Conservation (phyloP, 1,140 invertebrate genomes). For the Pararge aegeria region DNA sequence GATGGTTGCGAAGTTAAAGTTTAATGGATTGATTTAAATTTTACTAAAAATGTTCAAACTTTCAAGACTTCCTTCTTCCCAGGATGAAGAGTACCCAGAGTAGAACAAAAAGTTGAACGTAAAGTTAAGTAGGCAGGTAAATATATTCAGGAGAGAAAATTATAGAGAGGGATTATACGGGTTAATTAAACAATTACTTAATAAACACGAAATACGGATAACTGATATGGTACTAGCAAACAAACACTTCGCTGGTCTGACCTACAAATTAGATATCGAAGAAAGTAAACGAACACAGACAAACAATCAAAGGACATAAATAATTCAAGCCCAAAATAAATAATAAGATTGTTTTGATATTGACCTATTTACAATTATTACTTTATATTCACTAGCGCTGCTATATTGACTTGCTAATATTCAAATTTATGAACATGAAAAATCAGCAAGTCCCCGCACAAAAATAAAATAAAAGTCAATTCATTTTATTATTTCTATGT, state of each 20-base stretch:
- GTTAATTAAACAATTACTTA: background rate
- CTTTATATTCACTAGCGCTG: conserved; percentile 19
- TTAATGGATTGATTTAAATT: too few species aligned
- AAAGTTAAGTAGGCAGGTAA: too few species aligned
- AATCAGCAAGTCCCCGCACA: background rate
- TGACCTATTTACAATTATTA: conserved; percentile 55
- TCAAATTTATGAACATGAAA: background rate
- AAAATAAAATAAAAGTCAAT: background rate
- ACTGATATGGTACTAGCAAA: conserved; percentile 24
- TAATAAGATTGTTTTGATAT: conserved; percentile 65
- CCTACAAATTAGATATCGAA: conserved; percentile 64
- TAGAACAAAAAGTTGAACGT: too few species aligned
- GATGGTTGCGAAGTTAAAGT: too few species aligned
- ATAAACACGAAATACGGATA: background rate
- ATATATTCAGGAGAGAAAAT: too few species aligned
- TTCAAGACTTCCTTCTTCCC: too few species aligned
- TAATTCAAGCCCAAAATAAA: conserved; percentile 66
- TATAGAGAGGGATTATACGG: background rate
- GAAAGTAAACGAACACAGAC: conserved; percentile 62
- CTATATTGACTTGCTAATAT: conserved; percentile 13
- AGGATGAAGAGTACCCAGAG: too few species aligned
- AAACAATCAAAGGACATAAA: conserved; percentile 49
- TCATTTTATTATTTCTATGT: background rate
- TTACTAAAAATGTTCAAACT: too few species aligned
- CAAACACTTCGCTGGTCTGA: conserved; percentile 57